Percentiles rank a stretch among this genome's conserved stretches.
Evolutionary conservation across 2,113 vertebrate genomes (phyloP).

Genomic region (Centropristis striata): DNA sequence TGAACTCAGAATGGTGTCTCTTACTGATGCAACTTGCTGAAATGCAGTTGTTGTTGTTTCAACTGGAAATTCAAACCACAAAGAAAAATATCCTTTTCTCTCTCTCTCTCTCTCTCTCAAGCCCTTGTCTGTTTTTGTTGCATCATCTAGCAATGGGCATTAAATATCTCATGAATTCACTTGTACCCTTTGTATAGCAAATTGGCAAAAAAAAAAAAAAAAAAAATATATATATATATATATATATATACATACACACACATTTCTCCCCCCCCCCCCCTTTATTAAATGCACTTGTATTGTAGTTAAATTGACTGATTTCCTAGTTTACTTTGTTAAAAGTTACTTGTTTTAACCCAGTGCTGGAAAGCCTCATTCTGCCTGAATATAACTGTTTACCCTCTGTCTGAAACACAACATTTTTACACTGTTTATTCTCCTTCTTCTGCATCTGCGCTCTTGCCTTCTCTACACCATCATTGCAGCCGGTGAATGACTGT

Average conservation of each 20-base stretch:
- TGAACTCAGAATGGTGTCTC: slow-evolving; percentile 57
- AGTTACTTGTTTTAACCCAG: neutral
- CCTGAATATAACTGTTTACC: too few relatives aligned
- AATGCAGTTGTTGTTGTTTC: slow-evolving; percentile 71
- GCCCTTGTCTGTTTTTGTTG: slow-evolving; percentile 49
- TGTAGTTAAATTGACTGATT: neutral
- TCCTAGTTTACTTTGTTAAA: neutral
- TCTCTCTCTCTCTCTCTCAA: neutral
- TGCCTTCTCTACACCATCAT: too few relatives aligned
- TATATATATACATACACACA: too few relatives aligned
- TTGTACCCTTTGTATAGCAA: slow-evolving; percentile 19
- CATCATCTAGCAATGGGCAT: slow-evolving; percentile 52
- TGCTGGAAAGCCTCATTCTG: neutral
- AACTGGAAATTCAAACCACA: slow-evolving; percentile 58
- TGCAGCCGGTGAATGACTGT: too few relatives aligned
- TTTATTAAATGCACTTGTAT: neutral
- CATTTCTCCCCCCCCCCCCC: too few relatives aligned
- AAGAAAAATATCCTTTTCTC: slow-evolving; percentile 24
- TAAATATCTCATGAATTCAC: slow-evolving; percentile 4
- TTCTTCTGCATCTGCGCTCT: too few relatives aligned
- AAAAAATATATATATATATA: too few relatives aligned
- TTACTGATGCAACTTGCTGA: slow-evolving; percentile 77
- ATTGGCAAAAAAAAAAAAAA: slow-evolving; percentile 1
- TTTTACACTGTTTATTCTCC: too few relatives aligned
- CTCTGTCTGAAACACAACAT: too few relatives aligned